Base-by-base conservation (phyloP, 2,113 vertebrate species). In the Grammomys surdaster region DNA sequence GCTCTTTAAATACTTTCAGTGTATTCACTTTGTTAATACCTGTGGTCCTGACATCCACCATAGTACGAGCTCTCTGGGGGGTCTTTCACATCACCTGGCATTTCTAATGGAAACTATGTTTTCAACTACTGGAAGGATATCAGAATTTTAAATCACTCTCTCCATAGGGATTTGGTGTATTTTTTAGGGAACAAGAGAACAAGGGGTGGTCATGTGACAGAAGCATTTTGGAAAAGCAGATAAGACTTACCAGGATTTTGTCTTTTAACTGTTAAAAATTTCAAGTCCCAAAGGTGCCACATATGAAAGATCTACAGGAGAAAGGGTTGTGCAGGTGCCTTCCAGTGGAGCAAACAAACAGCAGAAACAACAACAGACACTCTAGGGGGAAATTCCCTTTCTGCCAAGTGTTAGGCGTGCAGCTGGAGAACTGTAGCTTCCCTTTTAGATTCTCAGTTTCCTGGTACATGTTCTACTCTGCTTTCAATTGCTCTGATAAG, bases 221-320 rank as follows among this genome's bases (percentile, higher is more conserved):
- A 86, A 91, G 33, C 14, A 69, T 33, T 73, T 8, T 87, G 16
- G 43, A 84, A 40, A 84, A 8, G 7, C 12, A 93, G 85, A 89
- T 26, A 76, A 2, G 80, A n/a, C 54, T 93, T 65, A 78, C 33
- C 36, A 70, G 36, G 84, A 75, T 56, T 70, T 24, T 63, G 31
- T 43, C 33, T 82, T 72, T 88, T n/a, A 96, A 75, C 73, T 54
- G 51, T 63, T 95, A 92, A 73, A 87, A 76, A 14, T 33, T 87
- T 84, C 89, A 89, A 65, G 87, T 93, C 63, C 84, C 43, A 69
- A 76, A 91, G 91, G 89, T 89, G 76, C 67, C 77, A 46, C 31
- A 43, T 93, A 43, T 87, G 65, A 89, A 89, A 82, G 40, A 77
- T 90, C 54, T 60, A 72, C 36, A 54, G 51, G 67, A 97, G 89